Base-by-base conservation (phyloP, 2,113 vertebrate genomes). In the Forbesichthys agassizii region DNA sequence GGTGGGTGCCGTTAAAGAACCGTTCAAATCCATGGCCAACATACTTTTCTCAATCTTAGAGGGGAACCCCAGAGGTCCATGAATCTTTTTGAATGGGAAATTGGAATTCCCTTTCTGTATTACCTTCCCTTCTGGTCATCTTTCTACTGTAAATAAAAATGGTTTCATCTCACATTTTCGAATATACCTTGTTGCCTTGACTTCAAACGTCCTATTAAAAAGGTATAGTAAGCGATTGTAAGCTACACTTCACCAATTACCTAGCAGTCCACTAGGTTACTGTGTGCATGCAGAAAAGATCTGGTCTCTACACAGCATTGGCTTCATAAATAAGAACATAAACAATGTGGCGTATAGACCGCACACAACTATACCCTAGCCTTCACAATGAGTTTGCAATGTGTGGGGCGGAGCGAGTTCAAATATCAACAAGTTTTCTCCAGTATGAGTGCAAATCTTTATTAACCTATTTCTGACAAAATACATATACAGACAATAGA, bases 21-120 rank as follows among this genome's bases (percentile, higher is more conserved):
- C 60, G 72, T 86, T 80, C 81, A 62, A 84, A 86, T 56, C 68
- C 16, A 64, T 75, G 61, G 71, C 65, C 81, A 74, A 71, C 16
- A 63, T 74, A 57, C 60, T 57, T 70, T 76, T 84, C 72, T 78
- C 77, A 64, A 60, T 68, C 48, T 65, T 64, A 7, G 5, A 42
- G 36, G 36, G 36, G 36, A 42, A 42, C 36, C 36, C 36, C 4
- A 42, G 36, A 60, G 67, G 73, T 68, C 78, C 72, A 75, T 83
- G 80, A 82, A 84, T 86, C 71, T 68, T 66, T 76, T 88, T 81
- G 51, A 81, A 36, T 5, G 57, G 48, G 59, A 75, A 70, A 71
- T 16, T 16, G 59, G 9, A 55, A 66, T 48, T 58, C 54, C 12
- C 1, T 62, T 60, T 20, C 46, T 5, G 9, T 69, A 52, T 79